Evolutionary conservation across 2,797 vertebrate species (phyloP).

Genomic region (Catharus ustulatus): DNA sequence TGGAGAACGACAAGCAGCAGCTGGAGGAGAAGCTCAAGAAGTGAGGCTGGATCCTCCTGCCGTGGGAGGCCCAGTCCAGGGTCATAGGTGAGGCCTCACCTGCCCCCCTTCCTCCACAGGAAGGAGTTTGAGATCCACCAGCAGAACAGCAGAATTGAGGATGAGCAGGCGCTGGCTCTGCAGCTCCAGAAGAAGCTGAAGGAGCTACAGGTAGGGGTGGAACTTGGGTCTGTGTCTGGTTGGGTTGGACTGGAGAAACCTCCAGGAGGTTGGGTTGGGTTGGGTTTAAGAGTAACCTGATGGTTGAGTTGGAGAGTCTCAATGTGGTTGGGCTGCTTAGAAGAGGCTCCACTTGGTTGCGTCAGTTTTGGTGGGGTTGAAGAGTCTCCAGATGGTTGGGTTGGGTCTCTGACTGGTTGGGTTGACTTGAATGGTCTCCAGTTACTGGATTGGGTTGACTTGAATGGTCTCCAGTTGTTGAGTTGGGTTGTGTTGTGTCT

Average conservation of each 20-base stretch:
- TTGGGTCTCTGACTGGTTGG: no score
- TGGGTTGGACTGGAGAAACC: not conserved
- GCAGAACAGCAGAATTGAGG: slow-evolving; percentile 85
- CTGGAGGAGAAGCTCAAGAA: slow-evolving; percentile 87
- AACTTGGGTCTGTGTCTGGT: fast-evolving
- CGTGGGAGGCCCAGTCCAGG: fast-evolving
- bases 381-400: fast-evolving
- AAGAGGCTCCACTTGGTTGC: not conserved
- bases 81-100: not conserved
- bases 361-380: fast-evolving
- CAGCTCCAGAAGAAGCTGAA: slow-evolving; percentile 91
- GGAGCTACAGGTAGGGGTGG: slow-evolving; percentile 70
- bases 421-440: no score
- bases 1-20: slow-evolving; percentile 80
- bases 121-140: slow-evolving; percentile 91
- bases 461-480: no score
- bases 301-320: not conserved
- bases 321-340: no score
- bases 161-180: slow-evolving; percentile 83
- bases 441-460: no score
- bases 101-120: slow-evolving; percentile 42
- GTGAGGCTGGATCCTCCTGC: slow-evolving; percentile 58
- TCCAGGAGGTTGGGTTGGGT: not conserved
- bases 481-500: no score
- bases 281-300: not conserved